Conservation (phyloP, 2,797 vertebrate genomes). For the Zenarchopterus dispar region DNA sequence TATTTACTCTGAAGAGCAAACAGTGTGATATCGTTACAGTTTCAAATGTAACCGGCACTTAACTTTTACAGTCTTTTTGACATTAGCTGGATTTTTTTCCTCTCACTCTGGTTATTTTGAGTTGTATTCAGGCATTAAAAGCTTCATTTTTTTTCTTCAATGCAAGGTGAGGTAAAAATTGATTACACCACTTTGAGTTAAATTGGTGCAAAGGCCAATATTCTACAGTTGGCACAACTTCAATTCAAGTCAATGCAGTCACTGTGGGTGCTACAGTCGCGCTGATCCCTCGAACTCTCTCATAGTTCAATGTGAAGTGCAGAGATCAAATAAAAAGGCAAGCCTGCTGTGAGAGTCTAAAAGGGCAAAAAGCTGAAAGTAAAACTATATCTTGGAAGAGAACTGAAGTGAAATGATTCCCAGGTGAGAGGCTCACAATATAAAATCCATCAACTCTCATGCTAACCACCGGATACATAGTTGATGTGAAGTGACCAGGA, state of each 20-base stretch:
- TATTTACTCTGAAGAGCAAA: slow-evolving; percentile 7
- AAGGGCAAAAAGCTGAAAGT: slow-evolving; percentile 40
- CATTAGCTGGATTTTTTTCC: neutral
- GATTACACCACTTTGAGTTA: slow-evolving; percentile 18
- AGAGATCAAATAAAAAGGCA: slow-evolving; percentile 48
- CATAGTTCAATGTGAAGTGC: slow-evolving; percentile 39
- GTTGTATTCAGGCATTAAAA: slow-evolving; percentile 4
- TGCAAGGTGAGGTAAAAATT: slow-evolving; percentile 5
- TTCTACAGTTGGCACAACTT: slow-evolving; percentile 16
- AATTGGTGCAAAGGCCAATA: slow-evolving; percentile 14
- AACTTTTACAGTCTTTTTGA: slow-evolving; percentile 6
- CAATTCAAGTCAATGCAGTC: slow-evolving; percentile 47
- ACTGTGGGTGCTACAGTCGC: slow-evolving; percentile 27
- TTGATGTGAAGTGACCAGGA: slow-evolving; percentile 25
- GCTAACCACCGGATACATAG: slow-evolving; percentile 27
- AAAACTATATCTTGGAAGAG: slow-evolving; percentile 35
- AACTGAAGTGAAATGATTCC: slow-evolving; percentile 34
- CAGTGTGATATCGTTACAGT: neutral
- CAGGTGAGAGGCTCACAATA: slow-evolving; percentile 31
- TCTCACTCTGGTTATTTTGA: slow-evolving; percentile 1
- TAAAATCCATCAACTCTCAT: slow-evolving; percentile 38
- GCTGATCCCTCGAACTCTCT: slow-evolving; percentile 33
- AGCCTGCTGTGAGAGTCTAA: slow-evolving; percentile 34
- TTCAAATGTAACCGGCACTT: neutral
- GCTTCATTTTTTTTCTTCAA: neutral